phyloP scores from a whole-genome alignment of 2,797 vertebrate genomes.

The Novumbra hubbsi region DNA sequence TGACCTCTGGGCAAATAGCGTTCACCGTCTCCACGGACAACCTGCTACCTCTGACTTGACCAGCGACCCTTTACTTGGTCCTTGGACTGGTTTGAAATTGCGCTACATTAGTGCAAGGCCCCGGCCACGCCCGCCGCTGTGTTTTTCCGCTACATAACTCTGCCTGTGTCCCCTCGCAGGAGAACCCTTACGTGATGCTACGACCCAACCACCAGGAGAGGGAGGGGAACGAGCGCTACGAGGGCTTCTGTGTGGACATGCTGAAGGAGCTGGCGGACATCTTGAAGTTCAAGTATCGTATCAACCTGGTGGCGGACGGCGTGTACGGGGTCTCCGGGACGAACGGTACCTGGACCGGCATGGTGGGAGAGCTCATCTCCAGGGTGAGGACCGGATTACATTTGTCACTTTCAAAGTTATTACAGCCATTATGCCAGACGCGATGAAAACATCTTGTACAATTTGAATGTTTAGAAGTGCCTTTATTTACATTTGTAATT shows the following conservation, averaged over 20 bases:
- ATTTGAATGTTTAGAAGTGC: neutral
- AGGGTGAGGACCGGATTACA: conserved; percentile 75
- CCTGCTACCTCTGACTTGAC: neutral
- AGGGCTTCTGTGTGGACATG: conserved; percentile 98
- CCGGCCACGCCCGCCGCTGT: too few species aligned
- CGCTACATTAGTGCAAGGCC: too few species aligned
- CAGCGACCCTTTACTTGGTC: neutral
- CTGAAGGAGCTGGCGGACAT: conserved; percentile 92
- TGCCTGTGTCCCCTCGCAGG: conserved; percentile 73
- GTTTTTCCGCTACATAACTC: neutral
- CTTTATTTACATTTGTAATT: neutral
- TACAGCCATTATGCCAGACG: neutral
- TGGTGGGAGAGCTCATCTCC: conserved; percentile 97
- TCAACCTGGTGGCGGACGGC: conserved; percentile 90
- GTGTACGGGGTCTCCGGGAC: conserved; percentile 91
- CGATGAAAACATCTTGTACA: neutral
- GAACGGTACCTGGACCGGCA: conserved; percentile 94
- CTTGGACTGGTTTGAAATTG: too few species aligned
- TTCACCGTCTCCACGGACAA: neutral
- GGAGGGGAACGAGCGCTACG: conserved; percentile 92
- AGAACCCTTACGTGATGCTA: conserved; percentile 98
- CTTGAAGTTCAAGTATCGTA: conserved; percentile 94
- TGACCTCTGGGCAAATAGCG: neutral
- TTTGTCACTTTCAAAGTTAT: neutral
- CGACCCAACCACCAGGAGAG: conserved; percentile 90